Evolutionary conservation across 2,888 invertebrate genomes (phyloP).

Genomic region (Hirtodrosophila confusa): DNA sequence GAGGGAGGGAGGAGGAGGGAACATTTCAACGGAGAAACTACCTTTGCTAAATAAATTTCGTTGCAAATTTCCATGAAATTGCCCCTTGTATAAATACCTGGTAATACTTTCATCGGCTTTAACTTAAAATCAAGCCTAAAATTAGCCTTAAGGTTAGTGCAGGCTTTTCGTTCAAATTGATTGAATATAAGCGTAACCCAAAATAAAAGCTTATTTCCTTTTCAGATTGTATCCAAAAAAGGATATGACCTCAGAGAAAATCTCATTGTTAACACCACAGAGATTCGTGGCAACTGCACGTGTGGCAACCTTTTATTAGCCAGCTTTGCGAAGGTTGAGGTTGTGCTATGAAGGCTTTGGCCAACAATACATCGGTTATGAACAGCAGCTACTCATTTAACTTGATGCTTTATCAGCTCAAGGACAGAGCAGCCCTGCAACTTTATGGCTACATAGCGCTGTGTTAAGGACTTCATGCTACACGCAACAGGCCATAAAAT

Average conservation of each 20-base stretch:
- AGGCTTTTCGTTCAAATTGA: slow-evolving; percentile 22
- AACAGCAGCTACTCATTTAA: slow-evolving; percentile 28
- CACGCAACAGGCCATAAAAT: slow-evolving; percentile 29
- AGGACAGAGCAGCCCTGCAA: slow-evolving; percentile 14
- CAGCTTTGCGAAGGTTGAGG: not conserved
- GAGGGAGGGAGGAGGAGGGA: too few relatives aligned
- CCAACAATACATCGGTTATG: slow-evolving; percentile 7
- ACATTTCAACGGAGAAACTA: too few relatives aligned
- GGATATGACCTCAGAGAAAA: slow-evolving; percentile 1
- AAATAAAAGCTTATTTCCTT: slow-evolving; percentile 20
- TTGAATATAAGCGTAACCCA: slow-evolving; percentile 21
- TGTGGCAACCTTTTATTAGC: slow-evolving; percentile 13
- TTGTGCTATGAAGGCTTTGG: not conserved
- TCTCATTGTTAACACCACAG: slow-evolving; percentile 30
- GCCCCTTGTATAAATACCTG: not conserved
- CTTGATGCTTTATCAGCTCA: slow-evolving; percentile 38
- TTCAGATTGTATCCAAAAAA: slow-evolving; percentile 12
- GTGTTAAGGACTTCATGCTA: slow-evolving; percentile 15
- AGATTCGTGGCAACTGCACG: not conserved
- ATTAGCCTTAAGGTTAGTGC: slow-evolving; percentile 14
- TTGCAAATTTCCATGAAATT: not conserved
- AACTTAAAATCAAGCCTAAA: slow-evolving; percentile 7
- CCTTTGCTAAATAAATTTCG: slow-evolving; percentile 11
- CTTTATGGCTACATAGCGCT: slow-evolving; percentile 5
- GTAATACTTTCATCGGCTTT: slow-evolving; percentile 21